Conservation (phyloP, 2,888 invertebrate genomes). For the Heliconius cydno region DNA sequence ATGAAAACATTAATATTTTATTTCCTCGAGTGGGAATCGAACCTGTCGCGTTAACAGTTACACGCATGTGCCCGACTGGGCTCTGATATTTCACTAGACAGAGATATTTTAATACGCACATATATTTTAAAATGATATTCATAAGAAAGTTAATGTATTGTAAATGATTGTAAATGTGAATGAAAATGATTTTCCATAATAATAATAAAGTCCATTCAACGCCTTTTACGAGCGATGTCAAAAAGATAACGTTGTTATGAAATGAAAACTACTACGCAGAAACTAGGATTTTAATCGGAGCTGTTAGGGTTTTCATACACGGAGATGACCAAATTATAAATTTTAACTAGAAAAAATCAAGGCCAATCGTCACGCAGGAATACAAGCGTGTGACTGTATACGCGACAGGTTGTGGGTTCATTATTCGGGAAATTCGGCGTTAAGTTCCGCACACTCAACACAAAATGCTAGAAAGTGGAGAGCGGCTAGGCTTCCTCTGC, state of each 20-base stretch:
- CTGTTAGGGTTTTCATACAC: conserved; percentile 51
- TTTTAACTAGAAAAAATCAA: no score
- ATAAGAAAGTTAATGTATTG: conserved; percentile 14
- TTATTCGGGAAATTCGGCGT: no score
- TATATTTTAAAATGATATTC: not conserved
- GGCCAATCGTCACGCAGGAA: no score
- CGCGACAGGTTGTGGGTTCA: no score
- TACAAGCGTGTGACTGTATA: no score
- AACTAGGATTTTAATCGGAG: conserved; percentile 66
- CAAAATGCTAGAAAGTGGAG: no score
- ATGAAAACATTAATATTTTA: no score
- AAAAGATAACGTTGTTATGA: conserved; percentile 55
- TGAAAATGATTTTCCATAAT: conserved; percentile 31
- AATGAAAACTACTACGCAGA: conserved; percentile 59
- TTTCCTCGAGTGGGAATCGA: no score
- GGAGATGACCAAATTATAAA: not conserved
- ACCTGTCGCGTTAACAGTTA: no score
- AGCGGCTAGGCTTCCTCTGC: no score
- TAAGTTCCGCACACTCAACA: no score
- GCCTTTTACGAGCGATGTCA: conserved; percentile 40
- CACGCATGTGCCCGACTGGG: no score
- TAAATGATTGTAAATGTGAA: conserved; percentile 10
- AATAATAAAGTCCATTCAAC: conserved; percentile 27
- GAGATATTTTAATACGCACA: not conserved
- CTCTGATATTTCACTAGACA: not conserved